Base-by-base conservation (phyloP, 2,888 invertebrate species). In the Tinea trinotella region DNA sequence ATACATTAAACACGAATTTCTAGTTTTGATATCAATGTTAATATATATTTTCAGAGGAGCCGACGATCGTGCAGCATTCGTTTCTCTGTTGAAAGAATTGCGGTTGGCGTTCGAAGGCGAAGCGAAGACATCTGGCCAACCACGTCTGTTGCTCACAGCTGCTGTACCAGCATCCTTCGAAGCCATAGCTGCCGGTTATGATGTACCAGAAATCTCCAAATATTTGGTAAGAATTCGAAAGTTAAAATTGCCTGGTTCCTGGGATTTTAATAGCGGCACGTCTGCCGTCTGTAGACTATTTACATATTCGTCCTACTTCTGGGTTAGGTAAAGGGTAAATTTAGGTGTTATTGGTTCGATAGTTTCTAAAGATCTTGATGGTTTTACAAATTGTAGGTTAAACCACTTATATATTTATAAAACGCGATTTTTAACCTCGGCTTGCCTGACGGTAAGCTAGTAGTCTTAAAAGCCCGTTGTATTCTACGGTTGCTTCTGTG, bases 141-240 rank as follows among this genome's bases (percentile, higher is more conserved):
- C 95, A 0, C 85, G 92, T 56, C 88, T 95, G 0, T 74, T 95
- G 13, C 84, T 95, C 2, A 94, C 96, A 0, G 96, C 96, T 1
- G 96, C 96, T 0, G 97, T 97, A 0, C 97, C 97, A 3, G 96
- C 96, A 0, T 95, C 95, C 17, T 96, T 96, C 59, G 96, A 97
- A 81, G 96, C 96, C 0, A 95, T 97, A 49, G 95, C 95, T 55
- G 96, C 96, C 56, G 97, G 97, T 4, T 97, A 97, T 64, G 97
- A 97, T 64, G 96, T 97, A 0, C 94, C 95, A 0, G 97, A 97
- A 78, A 95, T 97, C 60, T 93, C 96, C 3, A 97, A 97, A 81
- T 97, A 95, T 70, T 87, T 97, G 67, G 87, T 87, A 60, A 70
- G 71, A n/a, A n/a, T n/a, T n/a, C n/a, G n/a, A n/a, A 7, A n/a